Evolutionary conservation across 2,888 invertebrate genomes (phyloP).

Genomic region (Mythimna pallens): DNA sequence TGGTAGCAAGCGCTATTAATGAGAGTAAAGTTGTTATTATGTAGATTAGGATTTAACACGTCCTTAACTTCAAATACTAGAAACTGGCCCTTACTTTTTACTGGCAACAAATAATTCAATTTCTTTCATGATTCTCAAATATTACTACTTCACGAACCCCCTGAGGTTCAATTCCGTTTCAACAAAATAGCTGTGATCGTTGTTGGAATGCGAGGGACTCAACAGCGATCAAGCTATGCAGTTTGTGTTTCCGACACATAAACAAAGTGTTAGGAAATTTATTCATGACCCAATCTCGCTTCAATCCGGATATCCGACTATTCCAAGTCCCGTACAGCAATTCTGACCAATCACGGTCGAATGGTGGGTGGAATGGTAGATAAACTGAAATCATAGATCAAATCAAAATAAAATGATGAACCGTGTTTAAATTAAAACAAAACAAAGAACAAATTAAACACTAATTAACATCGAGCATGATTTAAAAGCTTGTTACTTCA

Average conservation of each 20-base stretch:
- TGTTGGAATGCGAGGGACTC: slow-evolving; percentile 2
- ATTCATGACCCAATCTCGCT: slow-evolving; percentile 58
- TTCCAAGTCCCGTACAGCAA: slow-evolving; percentile 15
- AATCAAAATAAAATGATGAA: background rate
- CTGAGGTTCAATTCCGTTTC: background rate
- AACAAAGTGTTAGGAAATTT: slow-evolving; percentile 54
- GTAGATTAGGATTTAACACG: too few species aligned
- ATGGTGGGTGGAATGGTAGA: background rate
- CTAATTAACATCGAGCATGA: too few species aligned
- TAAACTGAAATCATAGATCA: background rate
- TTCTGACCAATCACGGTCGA: slow-evolving; percentile 16
- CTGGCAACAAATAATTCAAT: slow-evolving; percentile 6
- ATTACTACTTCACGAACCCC: slow-evolving; percentile 10
- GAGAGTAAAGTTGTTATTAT: too few species aligned
- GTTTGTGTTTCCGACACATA: slow-evolving; percentile 34
- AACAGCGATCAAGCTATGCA: slow-evolving; percentile 33
- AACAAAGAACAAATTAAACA: too few species aligned
- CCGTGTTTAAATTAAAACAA: too few species aligned
- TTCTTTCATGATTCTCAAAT: background rate
- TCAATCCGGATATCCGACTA: slow-evolving; percentile 37
- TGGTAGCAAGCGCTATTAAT: too few species aligned
- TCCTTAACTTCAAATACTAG: too few species aligned
- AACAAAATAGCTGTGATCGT: background rate
- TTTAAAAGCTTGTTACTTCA: too few species aligned
- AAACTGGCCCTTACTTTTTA: background rate